Evolutionary conservation across 2,113 vertebrate species (phyloP).

Genomic region (Tachysurus fulvidraco): DNA sequence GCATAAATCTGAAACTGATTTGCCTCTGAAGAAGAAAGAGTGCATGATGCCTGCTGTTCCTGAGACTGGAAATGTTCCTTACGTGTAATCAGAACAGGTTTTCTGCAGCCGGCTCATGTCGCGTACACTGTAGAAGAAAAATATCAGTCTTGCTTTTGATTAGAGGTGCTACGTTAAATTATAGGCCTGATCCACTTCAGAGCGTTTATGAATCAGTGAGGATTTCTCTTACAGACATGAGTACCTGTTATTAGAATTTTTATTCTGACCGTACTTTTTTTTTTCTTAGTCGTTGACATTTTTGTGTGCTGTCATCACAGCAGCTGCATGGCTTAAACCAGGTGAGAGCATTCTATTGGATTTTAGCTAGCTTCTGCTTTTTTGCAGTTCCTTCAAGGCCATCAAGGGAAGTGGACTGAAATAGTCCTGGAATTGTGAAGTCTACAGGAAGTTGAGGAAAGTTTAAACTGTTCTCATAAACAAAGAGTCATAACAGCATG

Average conservation of each 20-base stretch:
- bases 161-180: constrained; percentile 6
- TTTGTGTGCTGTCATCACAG: background rate
- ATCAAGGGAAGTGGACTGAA: constrained; percentile 9
- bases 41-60: background rate
- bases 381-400: background rate
- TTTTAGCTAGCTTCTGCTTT: background rate
- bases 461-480: background rate
- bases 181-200: background rate
- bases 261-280: background rate
- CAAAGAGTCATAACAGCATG: constrained; percentile 27
- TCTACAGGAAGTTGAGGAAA: background rate
- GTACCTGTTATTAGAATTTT: background rate
- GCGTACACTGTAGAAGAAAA: background rate
- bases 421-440: background rate
- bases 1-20: background rate
- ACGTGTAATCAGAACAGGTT: background rate
- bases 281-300: too few species aligned
- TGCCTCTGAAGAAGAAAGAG: background rate
- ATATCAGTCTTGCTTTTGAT: constrained; percentile 9
- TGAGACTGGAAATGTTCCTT: background rate
- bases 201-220: constrained; percentile 5
- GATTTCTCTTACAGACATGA: background rate
- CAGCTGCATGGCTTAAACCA: background rate
- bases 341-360: constrained; percentile 9
- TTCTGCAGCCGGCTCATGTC: background rate